Base-by-base conservation (phyloP, 2,113 vertebrate species). In the Pseudopodoces humilis region DNA sequence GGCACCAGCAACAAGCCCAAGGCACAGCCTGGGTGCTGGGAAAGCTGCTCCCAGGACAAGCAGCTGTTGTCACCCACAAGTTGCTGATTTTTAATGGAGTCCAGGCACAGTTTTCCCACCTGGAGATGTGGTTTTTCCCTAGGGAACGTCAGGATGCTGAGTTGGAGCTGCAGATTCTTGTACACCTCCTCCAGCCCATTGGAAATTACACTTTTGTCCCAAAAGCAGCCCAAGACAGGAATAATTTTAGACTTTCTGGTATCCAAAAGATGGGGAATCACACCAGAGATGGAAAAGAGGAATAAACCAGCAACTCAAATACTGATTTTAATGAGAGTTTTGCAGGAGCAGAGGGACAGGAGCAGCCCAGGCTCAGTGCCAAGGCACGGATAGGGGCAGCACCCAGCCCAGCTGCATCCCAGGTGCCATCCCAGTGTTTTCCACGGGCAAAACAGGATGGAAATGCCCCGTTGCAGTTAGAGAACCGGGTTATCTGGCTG, bases 21-120 rank as follows among this genome's bases (percentile, higher is more conserved):
- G 2, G 1, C 5, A 13, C 25, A 27, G 4, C 55, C 63, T 22
- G 18, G 31, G 68, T 0, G 0, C 10, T 0, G 2, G 25, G 35
- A 47, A 30, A 52, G 20, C 41, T 52, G 76, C 22, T 75, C 41
- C 44, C 9, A 8, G 65, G 39, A 43, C 2, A 30, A 44, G 39
- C 41, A 37, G 13, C 16, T 6, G 41, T 10, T 31, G 16, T 25
- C 50, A 46, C 41, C 33, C 41, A 35, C 10, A 23, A 74, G 27
- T 2, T 22, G 11, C 18, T 31, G 23, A 7, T 79, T 83, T 85
- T 64, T 41, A 50, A 13, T 25, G 18, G 52, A 49, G 27, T 20
- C 19, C 24, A 18, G 49, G 25, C 25, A 33, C 25, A 21, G 44
- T 33, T 75, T 58, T 55, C 41, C 22, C 3, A 1, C 33, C 30